phyloP scores from a whole-genome alignment of 2,113 vertebrate species.

The Corvus moneduloides region DNA sequence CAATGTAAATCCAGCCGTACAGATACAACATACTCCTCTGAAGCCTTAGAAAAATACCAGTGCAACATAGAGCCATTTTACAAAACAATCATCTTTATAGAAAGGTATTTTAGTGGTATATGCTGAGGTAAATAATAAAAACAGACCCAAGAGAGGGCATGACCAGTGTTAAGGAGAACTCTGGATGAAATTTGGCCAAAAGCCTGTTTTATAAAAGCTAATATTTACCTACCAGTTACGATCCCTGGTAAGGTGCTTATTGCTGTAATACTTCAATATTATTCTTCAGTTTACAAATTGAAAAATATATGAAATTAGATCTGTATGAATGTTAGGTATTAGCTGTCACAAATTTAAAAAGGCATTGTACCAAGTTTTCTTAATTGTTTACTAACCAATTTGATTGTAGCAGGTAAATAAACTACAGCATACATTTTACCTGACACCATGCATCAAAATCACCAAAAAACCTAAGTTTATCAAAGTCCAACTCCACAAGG shows the following conservation, averaged over 20 bases:
- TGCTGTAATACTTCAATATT: slow-evolving; percentile 69
- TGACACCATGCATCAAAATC: slow-evolving; percentile 73
- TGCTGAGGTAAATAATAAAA: slow-evolving; percentile 66
- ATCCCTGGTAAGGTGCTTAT: slow-evolving; percentile 62
- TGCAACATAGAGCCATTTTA: slow-evolving; percentile 57
- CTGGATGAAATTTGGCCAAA: slow-evolving; percentile 29
- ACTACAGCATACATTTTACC: slow-evolving; percentile 64
- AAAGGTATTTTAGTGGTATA: slow-evolving; percentile 57
- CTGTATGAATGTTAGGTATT: slow-evolving; percentile 61
- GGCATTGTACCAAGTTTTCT: slow-evolving; percentile 59
- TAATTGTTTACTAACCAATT: slow-evolving; percentile 67
- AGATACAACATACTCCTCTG: slow-evolving; percentile 19
- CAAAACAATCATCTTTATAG: slow-evolving; percentile 62
- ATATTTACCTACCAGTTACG: slow-evolving; percentile 39
- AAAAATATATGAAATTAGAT: slow-evolving; percentile 62
- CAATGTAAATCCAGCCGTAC: neutral
- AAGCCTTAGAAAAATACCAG: slow-evolving; percentile 60
- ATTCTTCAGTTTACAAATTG: slow-evolving; percentile 63
- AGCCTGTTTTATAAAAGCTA: slow-evolving; percentile 60
- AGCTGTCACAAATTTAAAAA: slow-evolving; percentile 71
- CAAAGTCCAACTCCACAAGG: slow-evolving; percentile 74
- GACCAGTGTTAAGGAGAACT: slow-evolving; percentile 47
- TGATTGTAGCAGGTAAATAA: slow-evolving; percentile 62
- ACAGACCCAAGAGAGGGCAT: slow-evolving; percentile 31
- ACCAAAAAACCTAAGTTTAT: slow-evolving; percentile 77